A percentile compares a stretch with the other conserved stretches of the same genome.
Conservation (phyloP, 2,797 vertebrate genomes). For the Paramormyrops hopkinsi region DNA sequence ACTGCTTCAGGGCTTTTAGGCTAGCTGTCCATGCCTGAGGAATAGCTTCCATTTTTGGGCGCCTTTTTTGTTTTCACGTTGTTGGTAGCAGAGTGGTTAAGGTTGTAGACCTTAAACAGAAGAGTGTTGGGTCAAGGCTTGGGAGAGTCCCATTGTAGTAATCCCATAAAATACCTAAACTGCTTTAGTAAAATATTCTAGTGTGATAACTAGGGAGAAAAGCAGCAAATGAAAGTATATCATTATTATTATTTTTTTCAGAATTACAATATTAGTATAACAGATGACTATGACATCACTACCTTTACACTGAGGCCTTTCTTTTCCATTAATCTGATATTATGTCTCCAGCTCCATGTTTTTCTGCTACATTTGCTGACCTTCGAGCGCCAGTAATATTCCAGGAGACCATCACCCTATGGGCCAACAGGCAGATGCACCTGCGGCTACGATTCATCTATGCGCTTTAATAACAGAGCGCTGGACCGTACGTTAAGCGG, state of each 20-base stretch:
- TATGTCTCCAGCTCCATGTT: neutral
- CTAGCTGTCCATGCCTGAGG: neutral
- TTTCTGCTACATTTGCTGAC: neutral
- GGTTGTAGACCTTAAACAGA: neutral
- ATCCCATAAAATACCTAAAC: neutral
- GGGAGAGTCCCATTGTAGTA: neutral
- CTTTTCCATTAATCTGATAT: neutral
- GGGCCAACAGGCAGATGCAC: neutral
- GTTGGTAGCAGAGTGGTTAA: neutral
- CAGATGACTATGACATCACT: neutral
- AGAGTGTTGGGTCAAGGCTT: neutral
- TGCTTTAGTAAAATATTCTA: neutral
- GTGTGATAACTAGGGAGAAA: neutral
- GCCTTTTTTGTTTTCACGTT: neutral
- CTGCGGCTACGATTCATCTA: slow-evolving; percentile 11
- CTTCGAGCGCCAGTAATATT: neutral
- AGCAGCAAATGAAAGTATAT: neutral
- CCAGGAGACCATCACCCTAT: neutral
- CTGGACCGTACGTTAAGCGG: slow-evolving; percentile 11
- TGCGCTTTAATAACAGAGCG: neutral
- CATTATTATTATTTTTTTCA: neutral
- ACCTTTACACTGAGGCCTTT: neutral
- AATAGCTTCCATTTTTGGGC: neutral
- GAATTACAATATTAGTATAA: neutral
- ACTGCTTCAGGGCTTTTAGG: neutral